Evolutionary conservation across 2,888 invertebrate genomes (phyloP).

Genomic region (Neelides folsomi): DNA sequence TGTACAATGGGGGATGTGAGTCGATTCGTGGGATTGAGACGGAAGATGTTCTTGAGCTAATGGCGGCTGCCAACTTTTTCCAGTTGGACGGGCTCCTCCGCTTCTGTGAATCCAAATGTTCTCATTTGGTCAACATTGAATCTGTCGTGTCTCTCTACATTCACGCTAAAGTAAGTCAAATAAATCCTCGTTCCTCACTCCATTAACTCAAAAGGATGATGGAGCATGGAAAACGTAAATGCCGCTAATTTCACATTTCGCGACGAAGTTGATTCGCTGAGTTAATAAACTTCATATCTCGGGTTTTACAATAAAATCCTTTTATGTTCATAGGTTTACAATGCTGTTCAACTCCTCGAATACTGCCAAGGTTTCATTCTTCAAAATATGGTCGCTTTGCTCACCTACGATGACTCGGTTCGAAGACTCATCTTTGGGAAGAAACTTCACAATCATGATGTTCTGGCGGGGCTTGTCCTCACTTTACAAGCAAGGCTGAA

Average conservation of each 20-base stretch:
- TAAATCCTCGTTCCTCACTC: no score
- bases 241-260: no score
- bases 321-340: constrained; percentile 54
- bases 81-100: constrained; percentile 70
- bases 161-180: constrained; percentile 61
- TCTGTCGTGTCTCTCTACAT: constrained; percentile 86
- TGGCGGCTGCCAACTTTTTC: constrained; percentile 85
- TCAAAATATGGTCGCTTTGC: constrained; percentile 85
- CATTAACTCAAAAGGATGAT: no score
- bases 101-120: constrained; percentile 74
- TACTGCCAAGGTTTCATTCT: constrained; percentile 80
- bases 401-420: constrained; percentile 80
- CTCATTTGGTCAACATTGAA: constrained; percentile 67
- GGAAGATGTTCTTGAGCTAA: constrained; percentile 67
- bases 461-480: constrained; percentile 62
- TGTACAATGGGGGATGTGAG: constrained; percentile 77
- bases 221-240: no score
- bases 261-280: no score
- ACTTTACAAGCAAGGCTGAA: constrained; percentile 59
- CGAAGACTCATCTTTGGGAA: constrained; percentile 76
- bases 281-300: no score
- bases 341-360: constrained; percentile 69
- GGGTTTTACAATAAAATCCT: neutral
- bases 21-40: constrained; percentile 53
- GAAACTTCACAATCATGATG: constrained; percentile 77